A percentile compares a stretch with the other conserved stretches of the same genome.
phyloP scores from a whole-genome alignment of 2,113 vertebrate genomes.

The Stomatorhinus ivindoensis region DNA sequence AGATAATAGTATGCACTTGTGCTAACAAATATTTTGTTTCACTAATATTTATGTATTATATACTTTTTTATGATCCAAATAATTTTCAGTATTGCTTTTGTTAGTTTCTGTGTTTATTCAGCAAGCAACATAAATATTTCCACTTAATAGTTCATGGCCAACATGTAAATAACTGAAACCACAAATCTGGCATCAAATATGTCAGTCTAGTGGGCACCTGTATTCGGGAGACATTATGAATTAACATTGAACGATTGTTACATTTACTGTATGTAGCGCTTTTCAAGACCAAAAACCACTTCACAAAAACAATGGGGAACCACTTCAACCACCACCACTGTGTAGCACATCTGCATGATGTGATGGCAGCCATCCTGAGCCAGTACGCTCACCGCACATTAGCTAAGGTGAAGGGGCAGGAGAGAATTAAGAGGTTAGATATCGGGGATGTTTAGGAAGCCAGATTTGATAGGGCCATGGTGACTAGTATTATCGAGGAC shows the following conservation, averaged over 20 bases:
- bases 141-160: background rate
- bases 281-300: background rate
- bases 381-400: background rate
- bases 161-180: background rate
- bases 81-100: background rate
- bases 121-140: background rate
- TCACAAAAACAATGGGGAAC: background rate
- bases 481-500: background rate
- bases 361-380: background rate
- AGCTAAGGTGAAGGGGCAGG: background rate
- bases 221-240: background rate
- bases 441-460: background rate
- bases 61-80: background rate
- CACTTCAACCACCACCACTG: background rate
- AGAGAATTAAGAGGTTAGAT: background rate
- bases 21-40: background rate
- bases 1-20: background rate
- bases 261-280: background rate
- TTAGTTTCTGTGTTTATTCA: background rate
- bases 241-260: background rate
- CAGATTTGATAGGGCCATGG: background rate
- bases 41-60: background rate
- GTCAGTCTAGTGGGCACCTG: background rate
- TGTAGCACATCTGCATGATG: background rate
- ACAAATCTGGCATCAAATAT: background rate